A percentile compares a stretch with the other conserved stretches of the same genome.
phyloP scores from a whole-genome alignment of 92 coral and sea anemone genomes.

The Desmophyllum pertusum region DNA sequence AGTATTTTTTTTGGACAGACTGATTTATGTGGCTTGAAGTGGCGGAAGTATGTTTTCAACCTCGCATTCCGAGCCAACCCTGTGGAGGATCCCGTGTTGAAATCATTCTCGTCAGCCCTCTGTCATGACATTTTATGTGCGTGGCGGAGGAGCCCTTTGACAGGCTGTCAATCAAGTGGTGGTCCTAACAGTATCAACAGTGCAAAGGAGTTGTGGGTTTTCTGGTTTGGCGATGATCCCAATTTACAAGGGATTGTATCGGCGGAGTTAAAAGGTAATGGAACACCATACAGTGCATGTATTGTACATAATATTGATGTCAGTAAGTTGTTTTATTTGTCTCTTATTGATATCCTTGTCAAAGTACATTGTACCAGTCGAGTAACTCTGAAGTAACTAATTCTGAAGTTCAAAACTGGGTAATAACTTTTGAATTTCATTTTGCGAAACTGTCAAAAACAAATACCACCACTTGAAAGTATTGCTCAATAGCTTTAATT shows the following conservation, averaged over 20 bases:
- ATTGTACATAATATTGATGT: too few relatives aligned
- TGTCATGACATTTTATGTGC: slow-evolving; percentile 91
- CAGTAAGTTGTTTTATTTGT: too few relatives aligned
- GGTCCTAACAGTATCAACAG: slow-evolving; percentile 52
- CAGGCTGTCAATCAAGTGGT: slow-evolving; percentile 59
- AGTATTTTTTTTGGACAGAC: slow-evolving; percentile 61
- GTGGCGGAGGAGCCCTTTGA: slow-evolving; percentile 82
- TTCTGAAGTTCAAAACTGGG: too few relatives aligned
- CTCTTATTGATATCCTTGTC: too few relatives aligned
- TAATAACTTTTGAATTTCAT: too few relatives aligned
- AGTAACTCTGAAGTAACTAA: too few relatives aligned
- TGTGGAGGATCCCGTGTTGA: slow-evolving; percentile 88
- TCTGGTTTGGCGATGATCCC: slow-evolving; percentile 99
- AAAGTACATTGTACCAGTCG: too few relatives aligned
- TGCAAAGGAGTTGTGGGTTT: slow-evolving; percentile 95
- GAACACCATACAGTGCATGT: too few relatives aligned
- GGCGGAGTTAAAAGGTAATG: slow-evolving; percentile 80
- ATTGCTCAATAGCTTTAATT: too few relatives aligned
- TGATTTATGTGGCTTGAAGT: slow-evolving; percentile 94
- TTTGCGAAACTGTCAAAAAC: too few relatives aligned
- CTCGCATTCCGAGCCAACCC: slow-evolving; percentile 62
- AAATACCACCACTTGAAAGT: too few relatives aligned
- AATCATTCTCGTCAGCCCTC: slow-evolving; percentile 87
- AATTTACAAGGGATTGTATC: slow-evolving; percentile 86
- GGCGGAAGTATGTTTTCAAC: slow-evolving; percentile 85